Evolutionary conservation across 2,113 vertebrate species (phyloP).

Genomic region (Ailuropoda melanoleuca): DNA sequence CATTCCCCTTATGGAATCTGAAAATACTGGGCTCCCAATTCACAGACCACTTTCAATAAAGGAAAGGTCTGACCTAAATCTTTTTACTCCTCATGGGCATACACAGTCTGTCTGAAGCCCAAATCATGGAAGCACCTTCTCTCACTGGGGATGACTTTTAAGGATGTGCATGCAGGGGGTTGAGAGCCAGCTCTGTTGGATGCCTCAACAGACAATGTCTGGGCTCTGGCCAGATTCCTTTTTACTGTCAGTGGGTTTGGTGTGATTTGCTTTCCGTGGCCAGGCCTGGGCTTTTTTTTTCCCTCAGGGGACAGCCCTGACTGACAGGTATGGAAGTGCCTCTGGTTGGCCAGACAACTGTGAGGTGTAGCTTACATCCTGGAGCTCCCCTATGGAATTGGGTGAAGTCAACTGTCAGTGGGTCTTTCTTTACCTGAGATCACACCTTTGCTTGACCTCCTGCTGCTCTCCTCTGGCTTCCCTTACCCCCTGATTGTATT

Average conservation of each 20-base stretch:
- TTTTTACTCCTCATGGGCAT: not conserved
- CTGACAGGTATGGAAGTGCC: not conserved
- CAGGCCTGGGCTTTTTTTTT: not conserved
- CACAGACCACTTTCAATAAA: not conserved
- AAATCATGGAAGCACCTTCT: not conserved
- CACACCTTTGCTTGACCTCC: not conserved
- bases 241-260: not conserved
- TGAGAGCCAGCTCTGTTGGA: not conserved
- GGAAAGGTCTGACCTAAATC: not conserved
- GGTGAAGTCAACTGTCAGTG: not conserved
- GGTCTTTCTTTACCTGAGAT: not conserved
- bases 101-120: not conserved
- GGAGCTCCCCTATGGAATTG: not conserved
- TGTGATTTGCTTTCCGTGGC: not conserved
- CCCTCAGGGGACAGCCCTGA: accelerated
- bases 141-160: not conserved
- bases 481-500: not conserved
- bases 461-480: not conserved
- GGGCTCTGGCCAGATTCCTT: not conserved
- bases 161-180: not conserved
- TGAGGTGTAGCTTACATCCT: not conserved
- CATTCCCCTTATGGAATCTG: not conserved
- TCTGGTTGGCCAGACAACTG: not conserved
- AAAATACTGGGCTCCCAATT: not conserved
- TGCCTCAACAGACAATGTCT: not conserved